phyloP scores from a whole-genome alignment of 2,113 vertebrate genomes.

The Stigmatopora argus region DNA sequence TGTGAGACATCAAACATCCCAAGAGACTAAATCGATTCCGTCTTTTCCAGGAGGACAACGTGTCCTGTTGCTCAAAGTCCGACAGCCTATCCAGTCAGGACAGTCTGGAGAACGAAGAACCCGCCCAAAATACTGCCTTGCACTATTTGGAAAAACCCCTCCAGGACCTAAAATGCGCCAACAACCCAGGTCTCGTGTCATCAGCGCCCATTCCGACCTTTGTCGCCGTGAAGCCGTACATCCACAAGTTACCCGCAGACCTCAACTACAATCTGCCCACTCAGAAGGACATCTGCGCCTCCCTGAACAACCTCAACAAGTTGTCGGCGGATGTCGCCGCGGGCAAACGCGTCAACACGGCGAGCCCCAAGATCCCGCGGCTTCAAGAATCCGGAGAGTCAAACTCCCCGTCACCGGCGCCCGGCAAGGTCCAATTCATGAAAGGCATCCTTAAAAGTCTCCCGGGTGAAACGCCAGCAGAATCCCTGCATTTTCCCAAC shows the following conservation, averaged over 20 bases:
- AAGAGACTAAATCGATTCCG: too few species aligned
- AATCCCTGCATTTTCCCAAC: conserved; percentile 44
- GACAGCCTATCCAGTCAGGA: conserved; percentile 79
- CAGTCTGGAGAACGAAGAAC: conserved; percentile 80
- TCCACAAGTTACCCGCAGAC: conserved; percentile 5
- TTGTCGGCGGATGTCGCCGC: conserved; percentile 17
- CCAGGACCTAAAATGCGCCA: neutral
- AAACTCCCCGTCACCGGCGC: conserved; percentile 30
- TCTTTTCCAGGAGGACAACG: conserved; percentile 71
- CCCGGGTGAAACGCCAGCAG: conserved; percentile 52
- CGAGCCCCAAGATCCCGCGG: conserved; percentile 39
- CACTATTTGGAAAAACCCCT: neutral
- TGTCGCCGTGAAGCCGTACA: neutral
- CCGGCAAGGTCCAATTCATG: conserved; percentile 55
- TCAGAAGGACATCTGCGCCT: conserved; percentile 21
- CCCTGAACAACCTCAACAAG: conserved; percentile 52
- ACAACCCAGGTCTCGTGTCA: neutral
- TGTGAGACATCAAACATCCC: too few species aligned
- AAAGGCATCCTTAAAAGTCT: conserved; percentile 87
- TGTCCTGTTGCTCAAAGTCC: conserved; percentile 58
- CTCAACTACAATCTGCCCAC: conserved; percentile 21
- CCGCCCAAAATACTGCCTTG: conserved; percentile 7
- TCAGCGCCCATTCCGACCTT: neutral
- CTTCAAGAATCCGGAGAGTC: conserved; percentile 15
- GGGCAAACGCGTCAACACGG: conserved; percentile 46